Evolutionary conservation across 2,888 invertebrate species (phyloP).

Genomic region (Azorinus chamasolen): DNA sequence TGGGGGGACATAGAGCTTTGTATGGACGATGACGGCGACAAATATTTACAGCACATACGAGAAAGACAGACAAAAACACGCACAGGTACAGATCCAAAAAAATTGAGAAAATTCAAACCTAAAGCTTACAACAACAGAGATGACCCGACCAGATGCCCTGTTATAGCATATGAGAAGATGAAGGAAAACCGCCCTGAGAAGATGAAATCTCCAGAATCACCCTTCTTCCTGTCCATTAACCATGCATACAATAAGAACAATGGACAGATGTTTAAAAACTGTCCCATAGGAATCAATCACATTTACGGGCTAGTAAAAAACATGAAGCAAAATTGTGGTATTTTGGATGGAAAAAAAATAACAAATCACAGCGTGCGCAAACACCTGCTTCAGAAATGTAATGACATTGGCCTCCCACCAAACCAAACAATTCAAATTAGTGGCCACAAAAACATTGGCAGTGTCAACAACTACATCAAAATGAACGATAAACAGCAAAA

Average conservation of each 20-base stretch:
- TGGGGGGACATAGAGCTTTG: constrained; percentile 14
- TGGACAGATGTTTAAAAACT: too few relatives aligned
- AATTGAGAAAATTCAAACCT: constrained; percentile 16
- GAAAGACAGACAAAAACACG: constrained; percentile 25
- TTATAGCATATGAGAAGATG: constrained; percentile 5
- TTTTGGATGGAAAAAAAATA: not conserved
- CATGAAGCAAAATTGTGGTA: constrained; percentile 7
- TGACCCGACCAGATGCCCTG: constrained; percentile 7
- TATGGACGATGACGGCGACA: constrained; percentile 7
- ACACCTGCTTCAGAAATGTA: constrained; percentile 14
- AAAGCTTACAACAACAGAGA: constrained; percentile 1
- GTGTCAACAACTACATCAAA: constrained; percentile 10
- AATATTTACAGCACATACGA: constrained; percentile 3
- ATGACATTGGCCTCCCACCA: constrained; percentile 11
- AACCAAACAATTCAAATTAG: constrained; percentile 12
- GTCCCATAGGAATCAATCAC: constrained; percentile 15
- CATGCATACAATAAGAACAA: too few relatives aligned
- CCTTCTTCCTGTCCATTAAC: too few relatives aligned
- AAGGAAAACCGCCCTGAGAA: not conserved
- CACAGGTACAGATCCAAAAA: not conserved
- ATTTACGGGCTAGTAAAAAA: constrained; percentile 7
- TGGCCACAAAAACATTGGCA: constrained; percentile 15
- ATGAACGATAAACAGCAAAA: constrained; percentile 15
- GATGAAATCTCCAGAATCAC: too few relatives aligned
- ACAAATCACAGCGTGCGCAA: constrained; percentile 23